Evolutionary conservation across 2,797 vertebrate genomes (phyloP).

Genomic region (Aeoliscus strigatus): DNA sequence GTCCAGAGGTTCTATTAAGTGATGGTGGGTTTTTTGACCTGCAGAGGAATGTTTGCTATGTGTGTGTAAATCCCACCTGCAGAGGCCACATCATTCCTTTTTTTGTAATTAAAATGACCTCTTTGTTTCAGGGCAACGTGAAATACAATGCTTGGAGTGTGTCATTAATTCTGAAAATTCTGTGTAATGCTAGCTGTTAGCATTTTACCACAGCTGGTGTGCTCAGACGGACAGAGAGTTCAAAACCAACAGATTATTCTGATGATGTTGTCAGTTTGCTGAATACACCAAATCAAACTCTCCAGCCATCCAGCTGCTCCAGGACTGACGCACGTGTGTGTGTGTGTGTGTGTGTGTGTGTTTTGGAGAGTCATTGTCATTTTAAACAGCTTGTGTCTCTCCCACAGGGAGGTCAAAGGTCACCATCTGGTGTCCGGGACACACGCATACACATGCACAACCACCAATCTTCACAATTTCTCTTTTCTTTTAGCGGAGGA

Average conservation of each 20-base stretch:
- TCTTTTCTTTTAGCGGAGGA: background rate
- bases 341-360: conserved; percentile 12
- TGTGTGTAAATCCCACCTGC: conserved; percentile 1
- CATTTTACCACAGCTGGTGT: no score
- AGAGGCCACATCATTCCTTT: background rate
- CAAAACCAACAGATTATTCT: no score
- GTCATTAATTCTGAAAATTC: no score
- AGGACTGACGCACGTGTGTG: conserved; percentile 10
- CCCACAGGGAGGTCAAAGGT: conserved; percentile 50
- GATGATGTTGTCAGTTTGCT: no score
- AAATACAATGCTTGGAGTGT: no score
- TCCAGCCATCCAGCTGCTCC: conserved; percentile 23
- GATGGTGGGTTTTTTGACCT: conserved; percentile 8
- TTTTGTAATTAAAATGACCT: no score
- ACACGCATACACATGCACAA: conserved; percentile 3
- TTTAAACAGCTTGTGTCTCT: conserved; percentile 25
- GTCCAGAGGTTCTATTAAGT: background rate
- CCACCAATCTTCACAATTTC: conserved; percentile 4
- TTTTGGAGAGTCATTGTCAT: conserved; percentile 42
- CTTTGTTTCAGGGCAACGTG: no score
- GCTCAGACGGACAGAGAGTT: no score
- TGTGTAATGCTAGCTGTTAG: no score
- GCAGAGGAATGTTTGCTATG: conserved; percentile 15
- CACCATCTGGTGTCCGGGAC: conserved; percentile 59
- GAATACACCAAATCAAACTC: background rate